These are phyloP conservation scores for Ectropis grisescens DNA, from an alignment of 1,140 invertebrate genomes.

Conservation along the genomic window DNA sequence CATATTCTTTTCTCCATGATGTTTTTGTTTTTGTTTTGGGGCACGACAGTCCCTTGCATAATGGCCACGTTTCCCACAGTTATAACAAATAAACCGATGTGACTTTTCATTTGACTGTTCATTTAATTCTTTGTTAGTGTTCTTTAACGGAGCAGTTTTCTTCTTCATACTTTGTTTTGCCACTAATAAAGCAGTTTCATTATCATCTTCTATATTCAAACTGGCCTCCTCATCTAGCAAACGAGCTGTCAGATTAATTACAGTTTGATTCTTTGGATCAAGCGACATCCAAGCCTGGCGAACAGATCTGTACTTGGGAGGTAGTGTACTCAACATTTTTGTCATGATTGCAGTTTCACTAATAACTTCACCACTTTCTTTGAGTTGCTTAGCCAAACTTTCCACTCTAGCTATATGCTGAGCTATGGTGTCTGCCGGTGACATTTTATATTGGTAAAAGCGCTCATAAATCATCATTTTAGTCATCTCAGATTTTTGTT, in stretches of 20 bases:
- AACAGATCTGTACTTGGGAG: slow-evolving; percentile 7
- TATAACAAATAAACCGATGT: slow-evolving; percentile 20
- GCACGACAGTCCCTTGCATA: slow-evolving; percentile 17
- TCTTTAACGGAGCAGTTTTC: not conserved
- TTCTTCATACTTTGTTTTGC: slow-evolving; percentile 7
- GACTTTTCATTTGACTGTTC: slow-evolving; percentile 5
- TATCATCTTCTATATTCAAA: slow-evolving; percentile 3
- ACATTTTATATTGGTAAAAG: slow-evolving; percentile 44
- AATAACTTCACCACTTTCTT: slow-evolving; percentile 32
- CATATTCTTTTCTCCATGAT: slow-evolving; percentile 8
- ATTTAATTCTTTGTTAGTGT: not conserved
- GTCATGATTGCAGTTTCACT: slow-evolving; percentile 43
- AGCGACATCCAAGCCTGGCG: slow-evolving; percentile 6
- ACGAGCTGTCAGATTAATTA: slow-evolving; percentile 10
- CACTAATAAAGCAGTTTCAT: slow-evolving; percentile 16
- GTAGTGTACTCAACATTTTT: slow-evolving; percentile 32
- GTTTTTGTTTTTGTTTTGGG: slow-evolving; percentile 8
- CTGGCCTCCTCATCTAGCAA: slow-evolving; percentile 17
- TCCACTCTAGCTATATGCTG: slow-evolving; percentile 46
- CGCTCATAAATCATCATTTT: slow-evolving; percentile 43
- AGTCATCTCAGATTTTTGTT: slow-evolving; percentile 28
- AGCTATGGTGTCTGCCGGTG: slow-evolving; percentile 22
- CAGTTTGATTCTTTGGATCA: slow-evolving; percentile 2
- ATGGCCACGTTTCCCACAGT: slow-evolving; percentile 21
- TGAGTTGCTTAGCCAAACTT: slow-evolving; percentile 32